A percentile compares a stretch with the other conserved stretches of the same genome.
These are phyloP conservation scores for Capreolus pygargus DNA, from an alignment of 2,113 vertebrate species.

Conservation along the genomic window DNA sequence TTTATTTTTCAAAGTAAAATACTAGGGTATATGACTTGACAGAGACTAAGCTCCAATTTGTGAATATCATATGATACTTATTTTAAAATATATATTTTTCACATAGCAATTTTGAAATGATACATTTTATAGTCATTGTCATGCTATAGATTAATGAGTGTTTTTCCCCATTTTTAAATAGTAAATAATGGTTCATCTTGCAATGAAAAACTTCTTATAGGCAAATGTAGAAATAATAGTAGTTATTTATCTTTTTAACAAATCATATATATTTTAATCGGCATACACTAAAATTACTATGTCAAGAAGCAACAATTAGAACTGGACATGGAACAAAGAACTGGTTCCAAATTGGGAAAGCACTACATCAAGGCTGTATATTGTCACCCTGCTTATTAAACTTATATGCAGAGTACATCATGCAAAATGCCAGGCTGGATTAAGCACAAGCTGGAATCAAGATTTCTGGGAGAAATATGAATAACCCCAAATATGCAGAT, in stretches of 20 bases:
- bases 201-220: background rate
- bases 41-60: background rate
- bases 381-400: background rate
- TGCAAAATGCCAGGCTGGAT: background rate
- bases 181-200: background rate
- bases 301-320: background rate
- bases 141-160: background rate
- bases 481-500: background rate
- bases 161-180: background rate
- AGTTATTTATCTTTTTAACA: background rate
- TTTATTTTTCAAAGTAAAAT: background rate
- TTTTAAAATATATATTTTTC: background rate
- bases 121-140: background rate
- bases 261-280: background rate
- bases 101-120: background rate
- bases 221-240: background rate
- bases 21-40: background rate
- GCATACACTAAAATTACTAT: background rate
- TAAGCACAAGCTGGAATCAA: background rate
- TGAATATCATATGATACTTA: background rate
- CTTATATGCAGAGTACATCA: background rate
- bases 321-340: background rate
- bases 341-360: background rate
- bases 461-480: background rate
- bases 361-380: background rate